Percentiles rank a stretch among this genome's conserved stretches.
phyloP scores from a whole-genome alignment of 2,888 invertebrate genomes.

The Diachrysia chrysitis region DNA sequence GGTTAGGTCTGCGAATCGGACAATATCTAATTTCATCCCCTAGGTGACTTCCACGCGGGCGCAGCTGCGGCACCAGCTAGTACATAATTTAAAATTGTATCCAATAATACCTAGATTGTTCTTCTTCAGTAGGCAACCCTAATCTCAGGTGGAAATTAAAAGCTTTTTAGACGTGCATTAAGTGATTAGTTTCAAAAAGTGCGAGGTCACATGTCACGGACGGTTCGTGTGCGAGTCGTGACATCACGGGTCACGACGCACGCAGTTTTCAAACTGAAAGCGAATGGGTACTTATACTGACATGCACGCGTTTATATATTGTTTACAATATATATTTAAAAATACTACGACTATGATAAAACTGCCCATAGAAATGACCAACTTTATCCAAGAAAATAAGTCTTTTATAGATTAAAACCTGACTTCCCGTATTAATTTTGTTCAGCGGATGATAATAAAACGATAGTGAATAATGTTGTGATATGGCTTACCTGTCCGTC shows the following conservation, averaged over 20 bases:
- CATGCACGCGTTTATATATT: background rate
- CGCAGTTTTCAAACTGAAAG: conserved; percentile 1
- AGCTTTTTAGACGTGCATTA: conserved; percentile 38
- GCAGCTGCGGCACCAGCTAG: no score
- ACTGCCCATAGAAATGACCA: no score
- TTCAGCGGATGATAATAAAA: background rate
- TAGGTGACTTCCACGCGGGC: no score
- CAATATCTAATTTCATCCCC: no score
- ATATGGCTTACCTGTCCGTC: conserved; percentile 77
- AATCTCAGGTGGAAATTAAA: conserved; percentile 30
- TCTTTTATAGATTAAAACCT: no score
- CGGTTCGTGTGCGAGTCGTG: conserved; percentile 32
- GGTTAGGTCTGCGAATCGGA: no score
- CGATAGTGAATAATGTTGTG: background rate
- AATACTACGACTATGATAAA: no score
- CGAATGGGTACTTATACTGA: background rate
- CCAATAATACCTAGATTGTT: no score
- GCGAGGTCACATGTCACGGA: conserved; percentile 46
- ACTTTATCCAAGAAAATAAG: no score
- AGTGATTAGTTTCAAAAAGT: conserved; percentile 47
- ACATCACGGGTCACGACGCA: conserved; percentile 32
- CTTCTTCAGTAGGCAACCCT: background rate
- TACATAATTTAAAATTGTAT: no score
- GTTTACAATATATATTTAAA: background rate
- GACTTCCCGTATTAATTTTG: no score